Percentiles rank a stretch among this genome's conserved stretches.
Evolutionary conservation across 1,140 invertebrate species (phyloP).

Genomic region (Drosophila eugracilis): DNA sequence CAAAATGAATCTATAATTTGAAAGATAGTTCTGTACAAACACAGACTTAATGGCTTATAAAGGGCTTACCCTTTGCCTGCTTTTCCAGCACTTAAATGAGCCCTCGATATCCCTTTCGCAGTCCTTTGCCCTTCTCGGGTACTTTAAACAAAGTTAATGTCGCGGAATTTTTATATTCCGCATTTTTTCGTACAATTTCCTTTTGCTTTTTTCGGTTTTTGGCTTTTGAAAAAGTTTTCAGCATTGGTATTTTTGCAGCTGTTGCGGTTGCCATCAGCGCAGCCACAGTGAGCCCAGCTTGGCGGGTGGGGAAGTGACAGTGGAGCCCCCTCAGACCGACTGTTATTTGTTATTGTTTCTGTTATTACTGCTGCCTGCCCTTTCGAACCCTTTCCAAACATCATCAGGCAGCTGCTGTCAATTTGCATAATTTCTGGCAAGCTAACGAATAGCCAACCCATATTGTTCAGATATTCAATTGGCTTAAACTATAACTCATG

Average conservation of each 20-base stretch:
- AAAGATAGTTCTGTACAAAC: too few species aligned
- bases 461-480: conserved; percentile 4
- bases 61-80: not conserved
- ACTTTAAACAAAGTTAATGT: conserved; percentile 12
- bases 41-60: too few species aligned
- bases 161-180: conserved; percentile 10
- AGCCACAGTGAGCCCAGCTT: conserved; percentile 1
- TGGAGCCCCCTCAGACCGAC: conserved; percentile 4
- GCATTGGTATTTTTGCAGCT: conserved; percentile 57
- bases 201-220: conserved; percentile 41
- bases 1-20: too few species aligned
- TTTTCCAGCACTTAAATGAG: not conserved
- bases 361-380: conserved; percentile 48
- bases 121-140: not conserved
- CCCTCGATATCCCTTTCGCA: not conserved
- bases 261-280: conserved; percentile 18
- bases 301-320: conserved; percentile 3
- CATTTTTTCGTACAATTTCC: conserved; percentile 27
- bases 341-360: conserved; percentile 48
- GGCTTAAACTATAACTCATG: too few species aligned
- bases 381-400: conserved; percentile 4
- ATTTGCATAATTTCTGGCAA: conserved; percentile 23
- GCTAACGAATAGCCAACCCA: too few species aligned
- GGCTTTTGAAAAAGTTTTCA: conserved; percentile 50
- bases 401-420: conserved; percentile 24